These are phyloP conservation scores for Macrotrachela quadricornifera DNA, from an alignment of 1,140 invertebrate genomes.

Conservation along the genomic window DNA sequence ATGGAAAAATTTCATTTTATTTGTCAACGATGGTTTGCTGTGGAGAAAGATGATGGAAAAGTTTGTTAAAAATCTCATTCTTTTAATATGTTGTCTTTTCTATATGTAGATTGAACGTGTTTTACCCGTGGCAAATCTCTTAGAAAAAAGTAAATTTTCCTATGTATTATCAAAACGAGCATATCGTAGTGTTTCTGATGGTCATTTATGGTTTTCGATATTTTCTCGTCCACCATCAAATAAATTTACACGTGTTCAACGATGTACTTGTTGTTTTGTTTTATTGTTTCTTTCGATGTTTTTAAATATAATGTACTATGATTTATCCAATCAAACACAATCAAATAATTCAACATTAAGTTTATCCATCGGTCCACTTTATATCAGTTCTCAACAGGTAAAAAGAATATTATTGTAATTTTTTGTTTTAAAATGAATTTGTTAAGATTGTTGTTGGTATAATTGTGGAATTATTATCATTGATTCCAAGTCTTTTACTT, in stretches of 20 bases:
- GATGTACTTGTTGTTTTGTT: conserved; percentile 26
- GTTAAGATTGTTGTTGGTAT: no score
- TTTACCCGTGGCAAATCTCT: conserved; percentile 23
- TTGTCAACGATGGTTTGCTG: conserved; percentile 21
- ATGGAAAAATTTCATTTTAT: conserved; percentile 19
- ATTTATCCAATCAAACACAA: no score
- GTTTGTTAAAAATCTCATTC: conserved; percentile 9
- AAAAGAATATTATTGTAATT: no score
- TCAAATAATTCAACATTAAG: no score
- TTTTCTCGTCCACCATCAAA: conserved; percentile 24
- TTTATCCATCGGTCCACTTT: no score
- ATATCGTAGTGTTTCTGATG: conserved; percentile 28
- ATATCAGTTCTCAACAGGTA: no score
- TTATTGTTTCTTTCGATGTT: conserved; percentile 30
- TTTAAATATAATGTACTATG: not conserved
- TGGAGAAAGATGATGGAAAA: conserved; percentile 22
- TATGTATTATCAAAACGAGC: conserved; percentile 28
- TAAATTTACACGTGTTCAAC: conserved; percentile 27
- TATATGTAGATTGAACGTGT: conserved; percentile 23
- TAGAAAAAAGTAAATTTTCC: conserved; percentile 26
- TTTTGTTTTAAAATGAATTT: no score
- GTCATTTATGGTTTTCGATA: conserved; percentile 29
- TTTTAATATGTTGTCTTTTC: not conserved
- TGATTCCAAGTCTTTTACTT: no score
- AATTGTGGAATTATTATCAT: no score